Evolutionary conservation across 2,888 invertebrate species (phyloP), one percentile per base, ranked within the genome.

Genomic region (Torymus tubicola): DNA sequence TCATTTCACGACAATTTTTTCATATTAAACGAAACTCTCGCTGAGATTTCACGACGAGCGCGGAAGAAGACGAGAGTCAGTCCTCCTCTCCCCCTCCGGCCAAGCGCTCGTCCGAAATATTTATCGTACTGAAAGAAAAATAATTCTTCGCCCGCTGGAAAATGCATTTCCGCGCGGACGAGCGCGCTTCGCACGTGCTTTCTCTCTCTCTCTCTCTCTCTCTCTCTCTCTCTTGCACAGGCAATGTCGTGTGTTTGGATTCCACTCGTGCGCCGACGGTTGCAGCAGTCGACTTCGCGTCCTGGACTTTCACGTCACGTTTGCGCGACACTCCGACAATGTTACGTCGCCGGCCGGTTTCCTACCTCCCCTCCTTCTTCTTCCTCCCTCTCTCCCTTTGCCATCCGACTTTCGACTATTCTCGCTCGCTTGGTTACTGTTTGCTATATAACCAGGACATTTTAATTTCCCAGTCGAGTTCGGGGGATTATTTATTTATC

Each of bases 261-360:
- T 81, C 70, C 77, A 78, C 77, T 81, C 69, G 52, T 70, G 58
- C 42, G 42, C 72, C 73, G 55, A 42, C 65, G 57, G 65, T 50
- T 50, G 64, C 52, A 61, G 63, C 52, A 61, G 63, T 4, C 14
- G 65, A 58, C 68, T 63, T 42, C 42, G 60, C 21, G 11, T 64
- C n/a, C 60, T 68, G 70, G 70, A 79, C 76, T 81, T 82, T 81
- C 76, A 64, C 70, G 79, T 81, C 81, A 79, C 81, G 81, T 82
- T 81, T 82, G 73, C 65, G 31, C 76, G 73, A 81, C 81, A 79
- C 78, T 81, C 78, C 61, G 72, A 75, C 71, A 74, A 73, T 75
- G 72, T 78, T 42, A 42, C 42, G 42, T 42, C 42, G 42, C 42
- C 42, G 42, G 42, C 42, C 42, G 42, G 8, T 42, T 42, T 42